Base-by-base conservation (phyloP, 2,888 invertebrate genomes). In the Belgica antarctica region DNA sequence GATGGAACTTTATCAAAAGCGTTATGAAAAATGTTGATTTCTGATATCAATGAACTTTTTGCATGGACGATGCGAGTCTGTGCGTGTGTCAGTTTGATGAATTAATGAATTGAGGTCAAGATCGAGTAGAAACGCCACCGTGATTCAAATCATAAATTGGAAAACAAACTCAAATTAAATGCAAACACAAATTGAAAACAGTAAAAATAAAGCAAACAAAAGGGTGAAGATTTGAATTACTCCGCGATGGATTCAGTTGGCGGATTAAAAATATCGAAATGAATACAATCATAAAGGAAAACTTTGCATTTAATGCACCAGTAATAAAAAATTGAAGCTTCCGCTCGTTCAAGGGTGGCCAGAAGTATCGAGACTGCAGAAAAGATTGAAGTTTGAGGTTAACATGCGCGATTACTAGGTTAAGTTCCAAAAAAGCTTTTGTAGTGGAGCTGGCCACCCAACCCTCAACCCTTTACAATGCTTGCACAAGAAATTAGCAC, bases 1-100 rank as follows among this genome's bases (percentile, higher is more conserved):
- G 69, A 63, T 72, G 59, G 62, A 63, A 47, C 46, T 34, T 61
- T 34, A 62, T 70, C 47, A 46, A 22, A 52, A 52, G n/a, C 22
- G n/a, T 52, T 52, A 52, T 52, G 52, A 52, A 31, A 66, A 46
- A 34, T 62, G 46, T 62, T 62, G 41, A 62, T 70, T 62, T 52
- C 62, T 41, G 41, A 41, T 41, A 41, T n/a, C 41, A 41, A n/a
- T n/a, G 10, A 41, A 15, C 41, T 41, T 41, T 41, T 41, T 41
- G 41, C 15, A n/a, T 41, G n/a, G 15, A 41, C n/a, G 15, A n/a
- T n/a, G n/a, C 10, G 41, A n/a, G 5, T 5, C 10, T 41, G 41
- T 41, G 41, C 15, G 41, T 41, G 5, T 41, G 10, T 41, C n/a
- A 41, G 41, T 2, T n/a, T 5, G 41, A 41, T 41, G n/a, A n/a